Conservation (phyloP, 1,140 invertebrate genomes). For the Cydia fagiglandana region DNA sequence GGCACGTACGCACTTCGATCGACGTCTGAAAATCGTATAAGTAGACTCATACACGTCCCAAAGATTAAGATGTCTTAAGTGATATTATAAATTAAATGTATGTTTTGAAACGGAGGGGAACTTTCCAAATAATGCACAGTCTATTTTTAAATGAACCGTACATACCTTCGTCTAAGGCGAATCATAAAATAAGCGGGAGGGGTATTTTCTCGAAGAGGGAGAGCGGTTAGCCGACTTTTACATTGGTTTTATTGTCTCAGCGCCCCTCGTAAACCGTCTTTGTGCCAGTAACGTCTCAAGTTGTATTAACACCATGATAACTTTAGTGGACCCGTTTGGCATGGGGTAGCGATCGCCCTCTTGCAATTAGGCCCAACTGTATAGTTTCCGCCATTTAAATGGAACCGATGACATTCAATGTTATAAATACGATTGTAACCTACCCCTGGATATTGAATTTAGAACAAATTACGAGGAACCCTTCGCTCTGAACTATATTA, state of each 20-base stretch:
- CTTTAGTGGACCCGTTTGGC: conserved; percentile 57
- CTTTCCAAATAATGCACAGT: conserved; percentile 17
- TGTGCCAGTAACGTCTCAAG: conserved; percentile 74
- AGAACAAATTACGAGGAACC: conserved; percentile 57
- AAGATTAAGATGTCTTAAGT: conserved; percentile 19
- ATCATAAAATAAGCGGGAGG: conserved; percentile 62
- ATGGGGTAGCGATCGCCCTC: conserved; percentile 35
- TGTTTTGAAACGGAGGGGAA: background rate
- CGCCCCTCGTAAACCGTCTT: conserved; percentile 69
- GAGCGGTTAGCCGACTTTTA: conserved; percentile 74
- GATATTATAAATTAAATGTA: conserved; percentile 1
- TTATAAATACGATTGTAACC: conserved; percentile 56
- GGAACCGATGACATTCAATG: conserved; percentile 50
- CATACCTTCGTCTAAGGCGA: conserved; percentile 51
- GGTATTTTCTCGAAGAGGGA: conserved; percentile 58
- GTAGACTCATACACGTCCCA: background rate
- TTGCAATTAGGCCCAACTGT: conserved; percentile 56
- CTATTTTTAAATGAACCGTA: conserved; percentile 60
- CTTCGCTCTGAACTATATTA: conserved; percentile 47
- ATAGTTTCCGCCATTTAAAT: conserved; percentile 73
- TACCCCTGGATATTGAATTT: conserved; percentile 67
- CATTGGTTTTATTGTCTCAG: conserved; percentile 74
- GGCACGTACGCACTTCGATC: conserved; percentile 48
- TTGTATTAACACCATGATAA: conserved; percentile 74
- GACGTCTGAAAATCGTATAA: conserved; percentile 9